Base-by-base conservation (phyloP, 2,113 vertebrate genomes). In the Microtus richardsoni region DNA sequence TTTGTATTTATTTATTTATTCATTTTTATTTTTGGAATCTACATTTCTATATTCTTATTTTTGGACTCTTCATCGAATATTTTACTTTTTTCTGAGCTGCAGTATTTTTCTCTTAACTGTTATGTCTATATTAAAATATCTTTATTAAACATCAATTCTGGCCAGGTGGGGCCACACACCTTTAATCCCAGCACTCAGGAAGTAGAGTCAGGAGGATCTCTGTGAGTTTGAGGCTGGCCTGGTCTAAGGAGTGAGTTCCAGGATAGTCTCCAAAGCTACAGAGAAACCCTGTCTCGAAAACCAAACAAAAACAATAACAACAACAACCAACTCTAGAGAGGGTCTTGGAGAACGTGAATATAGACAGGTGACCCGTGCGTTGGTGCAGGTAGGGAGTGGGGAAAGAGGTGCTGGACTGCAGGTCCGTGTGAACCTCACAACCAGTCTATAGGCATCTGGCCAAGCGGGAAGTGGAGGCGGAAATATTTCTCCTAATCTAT, bases 301-400 rank as follows among this genome's bases (percentile, higher is more conserved):
- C 11, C 28, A 70, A 66, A 66, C 11, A 11, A 70, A 54, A 54
- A 70, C 68, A 70, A 17, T 3, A 17, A 36, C 33, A 70, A 70
- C 68, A 70, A 19, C 7, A 71, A 71, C 19, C 24, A 28, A 28
- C 24, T 60, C 24, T 62, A 39, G n/a, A 83, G 54, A 62, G 80
- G n/a, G n/a, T 3, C 1, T 22, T 3, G 52, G 24, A 62, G n/a
- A 41, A 62, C 28, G 22, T 28, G 79, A 39, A n/a, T 8, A 0
- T 2, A 1, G 10, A 3, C 5, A 33, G 88, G 33, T 28, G 44
- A 24, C 33, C 21, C 6, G 0, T 6, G 54, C 17, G 21, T 7
- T 14, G 58, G 26, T 5, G 33, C 62, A 8, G 13, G 26, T 2
- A 54, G 60, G n/a, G 12, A 0, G 11, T 16, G 5, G 62, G 4